A percentile compares a stretch with the other conserved stretches of the same genome.
Conservation (phyloP, 35 echinoderm and acorn worm genomes). For the Chiridota heheva region DNA sequence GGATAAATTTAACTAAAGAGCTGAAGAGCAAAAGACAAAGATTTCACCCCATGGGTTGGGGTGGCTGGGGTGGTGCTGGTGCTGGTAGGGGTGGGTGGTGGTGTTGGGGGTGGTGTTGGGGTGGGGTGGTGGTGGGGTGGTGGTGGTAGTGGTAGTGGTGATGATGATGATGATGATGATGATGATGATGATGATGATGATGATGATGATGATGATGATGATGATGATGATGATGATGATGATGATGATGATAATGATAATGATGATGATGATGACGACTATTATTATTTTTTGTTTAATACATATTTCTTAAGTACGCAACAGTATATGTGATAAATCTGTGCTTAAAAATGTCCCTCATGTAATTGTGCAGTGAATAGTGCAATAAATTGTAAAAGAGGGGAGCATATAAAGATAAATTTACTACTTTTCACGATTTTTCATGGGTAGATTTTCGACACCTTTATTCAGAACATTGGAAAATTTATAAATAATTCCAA, state of each 20-base stretch:
- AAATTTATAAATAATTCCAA: not conserved
- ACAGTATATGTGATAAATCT: no score
- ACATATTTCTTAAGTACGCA: not conserved
- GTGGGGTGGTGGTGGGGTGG: not conserved
- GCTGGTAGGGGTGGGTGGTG: not conserved
- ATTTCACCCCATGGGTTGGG: not conserved
- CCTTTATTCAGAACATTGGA: no score
- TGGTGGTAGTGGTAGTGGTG: conserved; percentile 1
- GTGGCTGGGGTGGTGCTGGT: not conserved
- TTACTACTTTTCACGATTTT: not conserved
- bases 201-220: not conserved
- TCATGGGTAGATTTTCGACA: no score
- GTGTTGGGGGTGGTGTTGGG: not conserved
- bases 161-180: conserved; percentile 2
- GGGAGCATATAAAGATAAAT: no score
- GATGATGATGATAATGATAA: not conserved
- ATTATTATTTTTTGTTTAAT: not conserved
- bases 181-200: not conserved
- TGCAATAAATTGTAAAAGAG: no score
- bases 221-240: conserved; percentile 11
- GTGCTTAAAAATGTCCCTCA: no score
- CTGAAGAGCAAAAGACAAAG: not conserved
- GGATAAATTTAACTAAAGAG: not conserved
- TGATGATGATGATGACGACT: no score
- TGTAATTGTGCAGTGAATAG: no score